Percentiles rank a stretch among this genome's conserved stretches.
Conservation (phyloP, 2,888 invertebrate genomes). For the Aporophyla nigra region DNA sequence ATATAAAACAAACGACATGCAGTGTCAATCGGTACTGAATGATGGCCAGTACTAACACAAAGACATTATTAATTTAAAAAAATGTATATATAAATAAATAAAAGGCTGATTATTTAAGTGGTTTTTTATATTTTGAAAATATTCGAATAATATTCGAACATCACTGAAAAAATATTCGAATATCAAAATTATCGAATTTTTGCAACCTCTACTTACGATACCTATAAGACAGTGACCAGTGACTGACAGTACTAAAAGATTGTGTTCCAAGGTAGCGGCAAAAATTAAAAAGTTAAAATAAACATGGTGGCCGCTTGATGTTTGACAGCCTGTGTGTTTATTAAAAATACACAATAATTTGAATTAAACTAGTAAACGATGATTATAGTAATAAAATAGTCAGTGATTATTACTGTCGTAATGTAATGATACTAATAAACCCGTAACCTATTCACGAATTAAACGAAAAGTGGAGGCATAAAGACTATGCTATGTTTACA, state of each 20-base stretch:
- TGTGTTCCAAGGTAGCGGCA: neutral
- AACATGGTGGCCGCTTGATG: conserved; percentile 55
- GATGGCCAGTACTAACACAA: too few relatives aligned
- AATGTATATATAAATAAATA: too few relatives aligned
- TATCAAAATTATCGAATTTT: too few relatives aligned
- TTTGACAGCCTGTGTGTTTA: conserved; percentile 50
- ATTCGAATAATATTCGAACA: too few relatives aligned
- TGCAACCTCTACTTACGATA: too few relatives aligned
- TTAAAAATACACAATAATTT: conserved; percentile 18
- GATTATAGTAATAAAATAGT: neutral
- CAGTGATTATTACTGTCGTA: neutral
- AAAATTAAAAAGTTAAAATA: conserved; percentile 13
- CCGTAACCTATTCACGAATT: neutral
- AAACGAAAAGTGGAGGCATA: neutral
- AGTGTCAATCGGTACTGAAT: too few relatives aligned
- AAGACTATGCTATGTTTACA: conserved; percentile 43
- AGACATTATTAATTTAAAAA: too few relatives aligned
- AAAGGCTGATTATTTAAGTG: too few relatives aligned
- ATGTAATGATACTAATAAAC: conserved; percentile 3
- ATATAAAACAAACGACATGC: too few relatives aligned
- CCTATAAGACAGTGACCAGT: neutral
- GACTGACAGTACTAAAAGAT: conserved; percentile 36
- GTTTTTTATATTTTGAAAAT: too few relatives aligned
- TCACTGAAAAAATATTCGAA: too few relatives aligned
- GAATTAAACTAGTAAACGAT: neutral